phyloP scores from a whole-genome alignment of 2,888 invertebrate species.

The Archips crataeganus region DNA sequence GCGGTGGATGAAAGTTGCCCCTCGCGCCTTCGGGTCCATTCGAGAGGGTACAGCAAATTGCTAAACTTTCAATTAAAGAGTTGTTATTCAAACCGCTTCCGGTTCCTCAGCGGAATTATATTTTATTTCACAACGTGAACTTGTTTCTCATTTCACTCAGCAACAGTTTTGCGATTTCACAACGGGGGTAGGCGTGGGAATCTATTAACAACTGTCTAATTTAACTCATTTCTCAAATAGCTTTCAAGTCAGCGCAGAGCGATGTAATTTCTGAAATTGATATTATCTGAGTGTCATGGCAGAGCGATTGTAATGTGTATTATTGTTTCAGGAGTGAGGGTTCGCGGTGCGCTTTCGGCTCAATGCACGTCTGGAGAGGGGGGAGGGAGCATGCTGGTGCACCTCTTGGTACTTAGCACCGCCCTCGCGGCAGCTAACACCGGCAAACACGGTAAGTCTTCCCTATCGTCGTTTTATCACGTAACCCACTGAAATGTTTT shows the following conservation, averaged over 20 bases:
- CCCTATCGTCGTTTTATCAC: conserved; percentile 31
- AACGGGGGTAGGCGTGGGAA: conserved; percentile 62
- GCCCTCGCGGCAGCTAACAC: conserved; percentile 81
- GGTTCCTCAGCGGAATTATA: conserved; percentile 77
- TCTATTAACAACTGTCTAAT: conserved; percentile 67
- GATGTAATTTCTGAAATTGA: conserved; percentile 18
- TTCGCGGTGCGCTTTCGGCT: conserved; percentile 64
- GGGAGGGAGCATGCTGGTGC: conserved; percentile 81
- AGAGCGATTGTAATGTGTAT: neutral
- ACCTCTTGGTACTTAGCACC: conserved; percentile 82
- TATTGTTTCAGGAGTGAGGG: conserved; percentile 65
- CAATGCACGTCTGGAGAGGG: conserved; percentile 75
- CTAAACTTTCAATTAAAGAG: conserved; percentile 86
- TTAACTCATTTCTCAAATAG: conserved; percentile 55
- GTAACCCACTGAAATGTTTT: conserved; percentile 15
- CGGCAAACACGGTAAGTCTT: conserved; percentile 76
- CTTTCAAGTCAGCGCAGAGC: conserved; percentile 39
- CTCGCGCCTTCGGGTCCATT: conserved; percentile 80
- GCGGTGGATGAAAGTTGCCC: conserved; percentile 81
- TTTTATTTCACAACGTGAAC: conserved; percentile 79
- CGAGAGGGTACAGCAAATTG: conserved; percentile 84
- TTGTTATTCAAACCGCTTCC: conserved; percentile 84
- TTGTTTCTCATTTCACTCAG: conserved; percentile 73
- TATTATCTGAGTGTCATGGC: conserved; percentile 3
- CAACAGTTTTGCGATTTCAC: conserved; percentile 68